A percentile compares a stretch with the other conserved stretches of the same genome.
These are phyloP conservation scores for Tipula confusa DNA, from an alignment of 2,888 invertebrate species.

Conservation along the genomic window DNA sequence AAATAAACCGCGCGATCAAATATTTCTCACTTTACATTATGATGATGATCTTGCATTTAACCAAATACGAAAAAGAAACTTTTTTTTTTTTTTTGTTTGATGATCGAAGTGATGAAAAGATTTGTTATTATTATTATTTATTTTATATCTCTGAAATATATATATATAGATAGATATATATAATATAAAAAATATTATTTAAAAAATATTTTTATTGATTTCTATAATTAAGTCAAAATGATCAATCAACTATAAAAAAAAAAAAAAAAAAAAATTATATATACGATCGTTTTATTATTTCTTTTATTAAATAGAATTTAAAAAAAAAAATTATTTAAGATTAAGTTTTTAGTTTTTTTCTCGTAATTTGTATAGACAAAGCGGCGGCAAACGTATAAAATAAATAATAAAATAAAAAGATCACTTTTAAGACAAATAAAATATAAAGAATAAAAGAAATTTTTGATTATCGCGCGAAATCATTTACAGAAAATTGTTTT, in stretches of 20 bases:
- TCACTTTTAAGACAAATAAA: slow-evolving; percentile 6
- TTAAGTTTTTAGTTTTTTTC: not conserved
- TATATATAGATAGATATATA: not conserved
- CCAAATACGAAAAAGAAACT: not conserved
- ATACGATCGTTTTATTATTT: not conserved
- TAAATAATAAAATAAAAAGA: slow-evolving; percentile 25
- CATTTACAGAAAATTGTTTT: slow-evolving; percentile 12
- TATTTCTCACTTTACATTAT: not conserved
- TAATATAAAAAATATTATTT: slow-evolving; percentile 12
- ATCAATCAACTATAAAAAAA: slow-evolving; percentile 13
- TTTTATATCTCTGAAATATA: slow-evolving; percentile 25
- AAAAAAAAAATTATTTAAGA: not conserved
- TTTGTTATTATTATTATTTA: slow-evolving; percentile 15
- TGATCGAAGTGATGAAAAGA: slow-evolving; percentile 25
- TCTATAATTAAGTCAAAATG: slow-evolving; percentile 29
- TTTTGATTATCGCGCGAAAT: slow-evolving; percentile 20
- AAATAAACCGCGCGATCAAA: slow-evolving; percentile 20
- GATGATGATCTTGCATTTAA: not conserved
- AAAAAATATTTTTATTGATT: slow-evolving; percentile 28
- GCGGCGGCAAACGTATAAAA: slow-evolving; percentile 5
- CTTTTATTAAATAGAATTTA: not conserved
- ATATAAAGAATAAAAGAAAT: not conserved
- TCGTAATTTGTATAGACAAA: slow-evolving; percentile 6
- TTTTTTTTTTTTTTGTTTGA: not conserved
- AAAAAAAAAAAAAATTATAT: not conserved